Conservation (phyloP, 2,888 invertebrate genomes). For the Spodoptera littoralis region DNA sequence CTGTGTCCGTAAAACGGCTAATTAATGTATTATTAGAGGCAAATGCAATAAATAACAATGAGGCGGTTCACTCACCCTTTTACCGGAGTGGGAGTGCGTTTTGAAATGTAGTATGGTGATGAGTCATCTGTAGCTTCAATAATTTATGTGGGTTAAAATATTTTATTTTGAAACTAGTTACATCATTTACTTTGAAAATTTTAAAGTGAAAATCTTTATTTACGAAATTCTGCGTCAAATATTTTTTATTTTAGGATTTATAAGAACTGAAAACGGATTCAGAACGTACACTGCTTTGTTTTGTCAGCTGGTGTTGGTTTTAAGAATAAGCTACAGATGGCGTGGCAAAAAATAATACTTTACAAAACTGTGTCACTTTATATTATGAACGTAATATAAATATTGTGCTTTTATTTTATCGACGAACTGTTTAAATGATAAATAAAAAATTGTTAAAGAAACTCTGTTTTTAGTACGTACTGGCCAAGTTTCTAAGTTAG, state of each 20-base stretch:
- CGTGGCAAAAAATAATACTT: background rate
- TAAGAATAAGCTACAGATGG: constrained; percentile 34
- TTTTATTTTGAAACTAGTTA: background rate
- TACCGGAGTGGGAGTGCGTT: constrained; percentile 69
- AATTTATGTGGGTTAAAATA: too few species aligned
- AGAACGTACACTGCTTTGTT: constrained; percentile 44
- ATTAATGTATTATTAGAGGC: constrained; percentile 86
- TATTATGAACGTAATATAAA: too few species aligned
- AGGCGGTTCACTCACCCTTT: constrained; percentile 88
- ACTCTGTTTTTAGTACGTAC: too few species aligned
- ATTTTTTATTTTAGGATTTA: too few species aligned
- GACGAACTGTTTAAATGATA: too few species aligned
- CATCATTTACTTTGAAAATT: background rate
- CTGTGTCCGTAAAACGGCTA: constrained; percentile 84
- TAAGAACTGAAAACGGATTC: constrained; percentile 18
- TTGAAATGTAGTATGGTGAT: constrained; percentile 58
- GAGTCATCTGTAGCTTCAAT: constrained; percentile 59
- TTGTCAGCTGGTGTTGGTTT: constrained; percentile 22
- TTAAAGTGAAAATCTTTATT: too few species aligned
- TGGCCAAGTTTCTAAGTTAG: too few species aligned
- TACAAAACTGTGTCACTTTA: background rate
- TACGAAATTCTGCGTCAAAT: too few species aligned
- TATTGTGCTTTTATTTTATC: too few species aligned
- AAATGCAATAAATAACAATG: constrained; percentile 89
- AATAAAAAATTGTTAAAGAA: too few species aligned